Evolutionary conservation across 1,140 invertebrate genomes (phyloP), one percentile per base, ranked within the genome.

Genomic region (Drosophila orena): DNA sequence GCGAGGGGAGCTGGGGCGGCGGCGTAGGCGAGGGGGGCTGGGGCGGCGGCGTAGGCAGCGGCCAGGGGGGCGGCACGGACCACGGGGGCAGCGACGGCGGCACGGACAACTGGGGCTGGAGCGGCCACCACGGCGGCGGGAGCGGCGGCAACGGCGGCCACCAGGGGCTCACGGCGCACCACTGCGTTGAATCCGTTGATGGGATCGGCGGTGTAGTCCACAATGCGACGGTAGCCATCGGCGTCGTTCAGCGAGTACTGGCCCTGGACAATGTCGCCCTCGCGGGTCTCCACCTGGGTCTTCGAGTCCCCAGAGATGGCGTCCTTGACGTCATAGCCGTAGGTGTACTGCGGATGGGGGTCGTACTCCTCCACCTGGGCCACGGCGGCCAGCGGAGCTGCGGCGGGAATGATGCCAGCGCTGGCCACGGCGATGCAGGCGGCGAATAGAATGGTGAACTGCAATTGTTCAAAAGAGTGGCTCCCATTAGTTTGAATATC

Each of bases 241-340:
- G 93, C 90, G 40, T 93, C 92, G 20, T 92, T 81, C 40, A 93
- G 64, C 40, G 83, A 91, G 83, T 93, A 93, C 46, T 81, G 79
- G 24, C 93, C 93, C 69, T 91, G 85, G 38, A 93, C 92, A 14
- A 92, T 69, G 75, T 93, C 92, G 47, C 93, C 93, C 61, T 92
- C 88, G 17, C 93, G 91, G 60, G 71, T 89, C 83, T 93, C 92
- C 44, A 81, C 66, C 56, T 92, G 91, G 14, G 78, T 91, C 81
- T 93, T 93, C 12, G 79, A 83, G 44, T 93, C 92, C 20, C 93
- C 92, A 66, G 89, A 93, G 53, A 93, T 81, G 46, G 93, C 95
- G 89, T 95, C 95, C 83, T 95, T 95, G 17, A 96, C 94, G 64
- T 95, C 94, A 74, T 95, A 95, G 42, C 94, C 93, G 78, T 95